Percentiles rank a stretch among this genome's conserved stretches.
phyloP scores from a whole-genome alignment of 2,113 vertebrate species.

The Alectura lathami region DNA sequence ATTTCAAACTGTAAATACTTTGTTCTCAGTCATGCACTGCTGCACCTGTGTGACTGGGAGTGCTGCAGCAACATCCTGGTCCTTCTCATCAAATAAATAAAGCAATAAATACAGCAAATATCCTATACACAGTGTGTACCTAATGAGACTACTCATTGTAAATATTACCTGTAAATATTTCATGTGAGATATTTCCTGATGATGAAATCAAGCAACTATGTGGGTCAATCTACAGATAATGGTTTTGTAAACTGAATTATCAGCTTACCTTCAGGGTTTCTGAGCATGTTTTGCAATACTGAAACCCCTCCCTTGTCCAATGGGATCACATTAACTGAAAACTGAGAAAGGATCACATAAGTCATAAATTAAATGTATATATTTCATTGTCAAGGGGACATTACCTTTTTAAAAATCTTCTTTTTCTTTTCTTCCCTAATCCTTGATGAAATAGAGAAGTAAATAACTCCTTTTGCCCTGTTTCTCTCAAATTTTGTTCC shows the following conservation, averaged over 20 bases:
- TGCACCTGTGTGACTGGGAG: constrained; percentile 3
- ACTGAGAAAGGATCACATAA: neutral
- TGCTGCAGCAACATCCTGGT: constrained; percentile 1
- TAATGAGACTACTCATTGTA: constrained; percentile 25
- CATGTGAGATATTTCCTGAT: constrained; percentile 6
- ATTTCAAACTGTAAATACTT: constrained; percentile 50
- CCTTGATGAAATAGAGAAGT: neutral
- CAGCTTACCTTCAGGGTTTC: neutral
- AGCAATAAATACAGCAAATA: constrained; percentile 35
- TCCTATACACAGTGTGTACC: neutral
- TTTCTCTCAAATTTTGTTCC: neutral
- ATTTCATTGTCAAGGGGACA: neutral
- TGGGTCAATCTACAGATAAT: constrained; percentile 32
- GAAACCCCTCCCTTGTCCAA: neutral
- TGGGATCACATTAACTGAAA: neutral
- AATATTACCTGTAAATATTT: constrained; percentile 35
- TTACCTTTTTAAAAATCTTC: neutral
- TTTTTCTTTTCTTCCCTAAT: neutral
- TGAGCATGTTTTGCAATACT: neutral
- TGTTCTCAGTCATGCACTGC: constrained; percentile 33
- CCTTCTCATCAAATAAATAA: constrained; percentile 24
- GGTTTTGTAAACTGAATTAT: neutral
- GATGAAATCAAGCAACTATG: constrained; percentile 29
- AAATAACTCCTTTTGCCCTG: neutral
- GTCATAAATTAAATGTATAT: neutral